A percentile compares a stretch with the other conserved stretches of the same genome.
phyloP scores from a whole-genome alignment of 2,113 vertebrate species.

The Alethe diademata region DNA sequence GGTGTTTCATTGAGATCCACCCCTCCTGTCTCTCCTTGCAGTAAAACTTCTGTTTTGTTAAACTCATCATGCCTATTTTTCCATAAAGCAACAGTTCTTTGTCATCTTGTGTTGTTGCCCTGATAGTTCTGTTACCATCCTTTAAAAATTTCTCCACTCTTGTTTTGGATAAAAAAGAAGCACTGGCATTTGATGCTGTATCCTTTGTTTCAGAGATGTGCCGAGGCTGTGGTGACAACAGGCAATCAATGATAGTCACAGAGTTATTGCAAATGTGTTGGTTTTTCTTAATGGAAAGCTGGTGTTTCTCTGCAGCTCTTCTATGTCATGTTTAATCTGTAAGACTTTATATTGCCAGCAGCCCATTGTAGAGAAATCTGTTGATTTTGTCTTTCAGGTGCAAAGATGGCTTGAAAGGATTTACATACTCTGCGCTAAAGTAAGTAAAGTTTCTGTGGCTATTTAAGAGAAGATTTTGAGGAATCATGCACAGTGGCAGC shows the following conservation, averaged over 20 bases:
- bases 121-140: background rate
- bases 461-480: background rate
- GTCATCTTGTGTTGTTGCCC: background rate
- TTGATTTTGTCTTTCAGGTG: constrained; percentile 76
- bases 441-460: constrained; percentile 70
- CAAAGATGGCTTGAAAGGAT: constrained; percentile 96
- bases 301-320: background rate
- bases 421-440: constrained; percentile 96
- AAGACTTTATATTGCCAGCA: background rate
- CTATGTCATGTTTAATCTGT: background rate
- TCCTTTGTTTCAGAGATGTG: constrained; percentile 10
- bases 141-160: background rate
- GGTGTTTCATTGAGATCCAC: background rate
- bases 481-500: background rate
- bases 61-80: background rate
- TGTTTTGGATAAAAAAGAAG: background rate
- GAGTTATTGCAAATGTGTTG: background rate
- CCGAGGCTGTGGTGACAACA: background rate
- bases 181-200: background rate
- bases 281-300: background rate
- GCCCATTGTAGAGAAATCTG: background rate
- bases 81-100: background rate
- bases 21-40: background rate
- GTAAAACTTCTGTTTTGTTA: background rate
- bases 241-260: background rate